phyloP scores from a whole-genome alignment of 2,888 invertebrate genomes.

The Cartodere bifasciata region DNA sequence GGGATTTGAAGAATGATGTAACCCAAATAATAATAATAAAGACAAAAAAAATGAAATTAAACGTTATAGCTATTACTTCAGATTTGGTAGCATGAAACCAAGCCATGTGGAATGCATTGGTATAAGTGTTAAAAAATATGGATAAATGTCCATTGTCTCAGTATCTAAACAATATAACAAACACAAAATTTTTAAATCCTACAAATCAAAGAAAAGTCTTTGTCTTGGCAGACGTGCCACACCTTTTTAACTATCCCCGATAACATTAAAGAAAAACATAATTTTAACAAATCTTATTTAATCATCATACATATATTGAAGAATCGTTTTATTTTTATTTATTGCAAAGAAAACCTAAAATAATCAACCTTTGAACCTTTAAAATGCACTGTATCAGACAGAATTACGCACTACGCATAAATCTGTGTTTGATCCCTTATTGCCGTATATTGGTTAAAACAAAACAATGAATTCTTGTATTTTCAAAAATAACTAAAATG shows the following conservation, averaged over 20 bases:
- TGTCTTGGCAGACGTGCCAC: constrained; percentile 15
- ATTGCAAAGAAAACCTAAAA: no score
- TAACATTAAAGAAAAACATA: constrained; percentile 11
- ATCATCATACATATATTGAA: constrained; percentile 15
- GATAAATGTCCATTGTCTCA: no score
- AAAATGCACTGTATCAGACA: no score
- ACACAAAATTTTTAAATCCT: constrained; percentile 14
- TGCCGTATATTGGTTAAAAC: no score
- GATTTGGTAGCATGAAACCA: constrained; percentile 21
- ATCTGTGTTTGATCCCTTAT: no score
- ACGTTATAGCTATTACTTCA: constrained; percentile 16
- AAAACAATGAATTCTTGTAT: no score
- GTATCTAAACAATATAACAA: constrained; percentile 8
- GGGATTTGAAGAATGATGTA: constrained; percentile 14
- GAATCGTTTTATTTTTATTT: no score
- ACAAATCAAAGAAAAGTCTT: constrained; percentile 10
- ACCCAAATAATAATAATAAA: constrained; percentile 14
- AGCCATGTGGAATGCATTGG: constrained; percentile 17
- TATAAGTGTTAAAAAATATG: constrained; percentile 13
- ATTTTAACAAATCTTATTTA: constrained; percentile 13
- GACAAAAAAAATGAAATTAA: constrained; percentile 13
- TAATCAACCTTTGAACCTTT: no score
- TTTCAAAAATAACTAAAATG: no score
- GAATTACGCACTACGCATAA: no score
- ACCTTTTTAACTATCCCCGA: constrained; percentile 13